Conservation (phyloP, 2,113 vertebrate species). For the Oryzias woworae region DNA sequence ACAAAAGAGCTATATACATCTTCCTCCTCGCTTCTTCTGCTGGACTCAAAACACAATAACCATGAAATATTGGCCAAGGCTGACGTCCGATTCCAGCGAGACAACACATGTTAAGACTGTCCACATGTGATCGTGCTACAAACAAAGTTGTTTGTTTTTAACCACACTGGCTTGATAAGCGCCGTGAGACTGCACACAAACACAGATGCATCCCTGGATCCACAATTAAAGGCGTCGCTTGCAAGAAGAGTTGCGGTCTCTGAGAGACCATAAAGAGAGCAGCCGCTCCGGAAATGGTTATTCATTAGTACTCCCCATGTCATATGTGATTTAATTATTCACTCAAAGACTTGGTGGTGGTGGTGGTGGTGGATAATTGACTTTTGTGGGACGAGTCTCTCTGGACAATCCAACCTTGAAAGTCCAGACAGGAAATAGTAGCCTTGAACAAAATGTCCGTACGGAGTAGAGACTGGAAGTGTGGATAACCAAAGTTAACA, state of each 20-base stretch:
- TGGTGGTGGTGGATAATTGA: constrained; percentile 33
- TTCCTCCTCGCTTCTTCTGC: not conserved
- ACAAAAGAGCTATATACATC: not conserved
- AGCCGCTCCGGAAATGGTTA: constrained; percentile 13
- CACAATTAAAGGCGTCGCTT: not conserved
- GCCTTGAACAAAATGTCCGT: constrained; percentile 37
- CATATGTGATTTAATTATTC: constrained; percentile 37
- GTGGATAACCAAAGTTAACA: constrained; percentile 8
- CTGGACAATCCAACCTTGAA: constrained; percentile 46
- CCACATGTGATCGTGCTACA: not conserved
- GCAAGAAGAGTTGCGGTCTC: constrained; percentile 1
- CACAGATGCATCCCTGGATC: not conserved
- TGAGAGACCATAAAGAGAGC: not conserved
- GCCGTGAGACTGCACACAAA: not conserved
- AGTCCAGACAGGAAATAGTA: constrained; percentile 32
- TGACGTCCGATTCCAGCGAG: not conserved
- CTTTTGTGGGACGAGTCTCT: constrained; percentile 43
- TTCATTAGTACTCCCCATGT: constrained; percentile 32
- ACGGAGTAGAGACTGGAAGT: constrained; percentile 31
- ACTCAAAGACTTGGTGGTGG: constrained; percentile 16
- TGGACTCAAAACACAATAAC: not conserved
- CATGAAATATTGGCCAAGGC: constrained; percentile 4
- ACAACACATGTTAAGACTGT: not conserved
- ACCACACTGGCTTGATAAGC: not conserved
- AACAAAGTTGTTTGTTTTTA: constrained; percentile 8